A percentile compares a stretch with the other conserved stretches of the same genome.
These are phyloP conservation scores for Hypercompe scribonia DNA, from an alignment of 2,888 invertebrate species.

Conservation along the genomic window DNA sequence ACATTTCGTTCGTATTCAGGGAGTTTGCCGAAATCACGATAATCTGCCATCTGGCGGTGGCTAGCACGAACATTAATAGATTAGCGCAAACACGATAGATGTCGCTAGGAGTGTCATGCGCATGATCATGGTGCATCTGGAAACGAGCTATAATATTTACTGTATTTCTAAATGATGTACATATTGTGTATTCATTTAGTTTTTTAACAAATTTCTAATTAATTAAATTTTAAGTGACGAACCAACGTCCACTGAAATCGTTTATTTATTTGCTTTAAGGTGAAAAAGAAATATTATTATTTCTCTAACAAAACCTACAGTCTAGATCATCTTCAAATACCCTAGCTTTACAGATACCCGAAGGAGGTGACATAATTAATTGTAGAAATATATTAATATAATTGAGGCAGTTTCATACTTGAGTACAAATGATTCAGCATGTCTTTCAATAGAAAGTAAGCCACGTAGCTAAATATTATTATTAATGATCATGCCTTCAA, in stretches of 20 bases:
- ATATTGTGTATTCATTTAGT: too few species aligned
- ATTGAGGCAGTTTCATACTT: neutral
- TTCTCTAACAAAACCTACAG: too few species aligned
- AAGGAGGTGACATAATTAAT: neutral
- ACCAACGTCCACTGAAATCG: too few species aligned
- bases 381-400: too few species aligned
- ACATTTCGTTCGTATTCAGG: constrained; percentile 15
- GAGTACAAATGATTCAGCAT: neutral
- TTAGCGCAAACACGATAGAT: constrained; percentile 55
- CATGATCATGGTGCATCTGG: constrained; percentile 48
- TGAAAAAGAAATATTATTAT: too few species aligned
- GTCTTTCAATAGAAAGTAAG: neutral
- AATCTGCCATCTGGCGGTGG: constrained; percentile 60
- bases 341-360: neutral
- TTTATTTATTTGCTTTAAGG: too few species aligned
- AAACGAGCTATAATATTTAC: neutral
- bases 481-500: neutral
- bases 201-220: too few species aligned
- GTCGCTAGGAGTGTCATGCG: constrained; percentile 65
- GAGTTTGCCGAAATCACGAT: constrained; percentile 3
- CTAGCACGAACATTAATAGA: constrained; percentile 56
- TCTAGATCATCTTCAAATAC: neutral
- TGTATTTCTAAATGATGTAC: neutral
- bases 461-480: neutral
- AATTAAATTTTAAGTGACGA: too few species aligned